phyloP scores from a whole-genome alignment of 2,113 vertebrate genomes.

The Herpailurus yagouaroundi region DNA sequence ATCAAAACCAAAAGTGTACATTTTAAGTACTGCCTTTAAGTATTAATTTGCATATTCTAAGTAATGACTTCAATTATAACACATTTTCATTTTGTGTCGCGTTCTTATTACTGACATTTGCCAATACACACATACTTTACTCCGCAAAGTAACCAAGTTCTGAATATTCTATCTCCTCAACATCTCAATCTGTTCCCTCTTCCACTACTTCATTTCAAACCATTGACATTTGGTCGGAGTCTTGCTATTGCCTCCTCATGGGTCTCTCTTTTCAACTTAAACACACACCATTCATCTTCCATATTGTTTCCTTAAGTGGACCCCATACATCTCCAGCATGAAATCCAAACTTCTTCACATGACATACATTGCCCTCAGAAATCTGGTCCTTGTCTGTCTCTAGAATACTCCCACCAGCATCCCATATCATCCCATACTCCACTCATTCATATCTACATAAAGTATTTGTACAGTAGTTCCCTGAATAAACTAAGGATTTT shows the following conservation, averaged over 20 bases:
- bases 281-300: background rate
- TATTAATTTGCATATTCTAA: background rate
- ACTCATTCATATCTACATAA: background rate
- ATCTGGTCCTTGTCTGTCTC: background rate
- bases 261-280: background rate
- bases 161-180: background rate
- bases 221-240: background rate
- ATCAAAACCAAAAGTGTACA: background rate
- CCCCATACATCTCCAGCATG: background rate
- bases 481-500: background rate
- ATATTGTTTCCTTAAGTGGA: background rate
- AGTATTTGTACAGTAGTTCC: background rate
- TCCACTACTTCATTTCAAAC: background rate
- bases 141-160: background rate
- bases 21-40: slow-evolving; percentile 30
- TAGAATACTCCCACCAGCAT: background rate
- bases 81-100: slow-evolving; percentile 9
- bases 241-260: background rate
- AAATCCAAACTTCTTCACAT: slow-evolving; percentile 8
- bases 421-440: background rate
- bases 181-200: slow-evolving; percentile 13
- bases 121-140: background rate
- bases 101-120: slow-evolving; percentile 6
- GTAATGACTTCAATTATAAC: background rate
- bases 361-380: background rate